Percentiles rank a stretch among this genome's conserved stretches.
Conservation (phyloP, 2,888 invertebrate genomes). For the Mythimna albipuncta region DNA sequence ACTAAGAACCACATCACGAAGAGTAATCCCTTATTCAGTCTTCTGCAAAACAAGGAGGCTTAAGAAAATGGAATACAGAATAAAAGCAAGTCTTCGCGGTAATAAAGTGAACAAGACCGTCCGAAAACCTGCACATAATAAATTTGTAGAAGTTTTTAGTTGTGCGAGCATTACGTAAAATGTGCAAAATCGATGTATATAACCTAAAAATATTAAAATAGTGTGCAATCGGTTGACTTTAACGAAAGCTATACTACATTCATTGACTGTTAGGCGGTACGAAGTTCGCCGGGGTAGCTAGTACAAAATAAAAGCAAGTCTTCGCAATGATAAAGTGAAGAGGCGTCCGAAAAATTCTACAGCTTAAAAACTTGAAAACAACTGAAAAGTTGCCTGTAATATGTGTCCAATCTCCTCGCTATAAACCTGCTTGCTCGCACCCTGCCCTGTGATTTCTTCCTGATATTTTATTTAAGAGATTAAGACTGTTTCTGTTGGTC, state of each 20-base stretch:
- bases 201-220: no score
- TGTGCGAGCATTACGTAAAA: no score
- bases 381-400: conserved; percentile 61
- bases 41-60: neutral
- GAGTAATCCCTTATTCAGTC: conserved; percentile 13
- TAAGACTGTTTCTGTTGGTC: conserved; percentile 78
- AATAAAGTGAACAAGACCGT: conserved; percentile 27
- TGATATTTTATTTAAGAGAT: conserved; percentile 88
- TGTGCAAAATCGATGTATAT: no score
- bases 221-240: no score
- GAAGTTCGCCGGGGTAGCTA: no score
- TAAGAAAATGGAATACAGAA: conserved; percentile 27
- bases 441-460: conserved; percentile 85
- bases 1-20: neutral
- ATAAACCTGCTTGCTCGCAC: conserved; percentile 73
- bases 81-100: conserved; percentile 19
- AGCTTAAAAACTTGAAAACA: conserved; percentile 53
- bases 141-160: no score
- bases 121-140: conserved; percentile 17
- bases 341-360: conserved; percentile 33
- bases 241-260: no score
- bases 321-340: conserved; percentile 19
- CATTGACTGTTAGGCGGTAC: no score
- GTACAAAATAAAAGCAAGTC: conserved; percentile 33
- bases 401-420: conserved; percentile 77